These are phyloP conservation scores for Theropithecus gelada DNA, from an alignment of 2,113 vertebrate genomes.

Conservation along the genomic window DNA sequence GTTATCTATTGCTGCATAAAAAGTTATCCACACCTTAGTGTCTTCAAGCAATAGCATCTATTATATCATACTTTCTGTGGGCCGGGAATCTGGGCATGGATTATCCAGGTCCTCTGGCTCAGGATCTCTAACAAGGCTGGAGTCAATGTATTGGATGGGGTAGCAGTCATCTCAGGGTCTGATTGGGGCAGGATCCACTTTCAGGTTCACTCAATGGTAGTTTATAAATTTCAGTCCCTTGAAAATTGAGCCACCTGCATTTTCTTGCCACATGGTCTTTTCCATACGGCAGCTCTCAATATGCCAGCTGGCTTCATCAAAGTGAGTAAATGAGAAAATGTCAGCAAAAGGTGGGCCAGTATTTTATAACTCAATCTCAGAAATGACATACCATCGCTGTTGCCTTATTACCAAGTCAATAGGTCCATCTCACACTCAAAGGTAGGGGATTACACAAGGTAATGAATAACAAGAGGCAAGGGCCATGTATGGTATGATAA, in stretches of 20 bases:
- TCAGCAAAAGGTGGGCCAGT: background rate
- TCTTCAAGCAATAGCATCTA: background rate
- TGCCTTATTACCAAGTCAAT: background rate
- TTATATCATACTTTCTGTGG: background rate
- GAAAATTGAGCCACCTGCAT: background rate
- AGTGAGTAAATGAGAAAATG: background rate
- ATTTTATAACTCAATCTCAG: background rate
- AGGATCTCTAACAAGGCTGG: background rate
- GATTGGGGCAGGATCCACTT: background rate
- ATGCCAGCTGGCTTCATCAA: background rate
- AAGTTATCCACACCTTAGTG: background rate
- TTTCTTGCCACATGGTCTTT: background rate
- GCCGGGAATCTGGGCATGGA: background rate
- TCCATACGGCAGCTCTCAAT: background rate
- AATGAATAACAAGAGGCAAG: background rate
- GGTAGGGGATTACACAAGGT: background rate
- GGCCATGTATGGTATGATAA: background rate
- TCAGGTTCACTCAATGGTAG: background rate
- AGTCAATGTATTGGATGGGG: background rate
- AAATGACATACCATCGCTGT: background rate
- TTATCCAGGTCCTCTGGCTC: background rate
- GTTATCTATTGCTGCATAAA: background rate
- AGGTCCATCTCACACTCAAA: background rate
- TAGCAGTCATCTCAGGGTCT: background rate
- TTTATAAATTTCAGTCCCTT: conserved; percentile 34